A percentile compares a stretch with the other conserved stretches of the same genome.
phyloP scores from a whole-genome alignment of 2,113 vertebrate species.

The Athene cunicularia region DNA sequence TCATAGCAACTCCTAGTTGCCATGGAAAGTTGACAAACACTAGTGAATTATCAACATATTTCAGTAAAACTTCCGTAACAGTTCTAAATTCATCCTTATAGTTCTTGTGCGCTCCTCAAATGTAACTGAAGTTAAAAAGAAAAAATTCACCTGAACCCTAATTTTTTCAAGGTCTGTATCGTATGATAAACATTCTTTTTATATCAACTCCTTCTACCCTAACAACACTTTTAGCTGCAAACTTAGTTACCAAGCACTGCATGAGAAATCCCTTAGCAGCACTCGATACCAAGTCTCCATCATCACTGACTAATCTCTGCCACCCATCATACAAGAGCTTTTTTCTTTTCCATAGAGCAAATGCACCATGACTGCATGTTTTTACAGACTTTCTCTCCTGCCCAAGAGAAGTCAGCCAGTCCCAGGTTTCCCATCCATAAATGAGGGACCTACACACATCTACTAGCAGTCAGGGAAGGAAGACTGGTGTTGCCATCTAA shows the following conservation, averaged over 20 bases:
- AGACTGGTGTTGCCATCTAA: background rate
- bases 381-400: background rate
- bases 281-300: background rate
- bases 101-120: background rate
- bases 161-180: background rate
- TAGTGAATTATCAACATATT: background rate
- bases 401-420: background rate
- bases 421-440: background rate
- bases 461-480: background rate
- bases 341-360: background rate
- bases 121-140: background rate
- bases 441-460: background rate
- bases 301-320: background rate
- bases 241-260: background rate
- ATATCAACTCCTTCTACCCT: background rate
- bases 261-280: background rate
- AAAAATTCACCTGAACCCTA: background rate
- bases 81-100: background rate
- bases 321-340: background rate
- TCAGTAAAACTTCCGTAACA: background rate
- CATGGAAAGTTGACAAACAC: background rate
- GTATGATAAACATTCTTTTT: background rate
- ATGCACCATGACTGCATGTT: background rate
- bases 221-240: background rate
- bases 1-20: background rate